phyloP scores from a whole-genome alignment of 1,140 invertebrate species.

The Archegozetes longisetosus region DNA sequence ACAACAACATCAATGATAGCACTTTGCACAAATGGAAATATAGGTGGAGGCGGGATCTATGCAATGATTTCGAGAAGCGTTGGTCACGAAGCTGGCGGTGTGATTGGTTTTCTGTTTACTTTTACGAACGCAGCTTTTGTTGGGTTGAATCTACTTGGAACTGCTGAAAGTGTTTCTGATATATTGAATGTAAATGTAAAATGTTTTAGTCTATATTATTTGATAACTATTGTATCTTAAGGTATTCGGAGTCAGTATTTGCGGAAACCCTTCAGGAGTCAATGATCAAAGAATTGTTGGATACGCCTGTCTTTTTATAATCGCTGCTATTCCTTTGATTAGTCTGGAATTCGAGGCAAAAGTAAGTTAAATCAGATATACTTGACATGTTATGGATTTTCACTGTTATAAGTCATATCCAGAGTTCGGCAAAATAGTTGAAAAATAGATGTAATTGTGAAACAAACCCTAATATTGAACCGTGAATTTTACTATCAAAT shows the following conservation, averaged over 20 bases:
- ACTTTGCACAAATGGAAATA: constrained; percentile 12
- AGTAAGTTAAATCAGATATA: no score
- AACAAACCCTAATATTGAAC: no score
- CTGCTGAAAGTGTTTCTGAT: constrained; percentile 10
- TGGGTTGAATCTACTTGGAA: constrained; percentile 40
- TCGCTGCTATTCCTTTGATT: constrained; percentile 31
- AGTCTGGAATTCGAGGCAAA: constrained; percentile 7
- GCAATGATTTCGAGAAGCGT: constrained; percentile 44
- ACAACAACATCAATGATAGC: constrained; percentile 13
- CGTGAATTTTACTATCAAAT: no score
- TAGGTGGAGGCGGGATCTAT: constrained; percentile 32
- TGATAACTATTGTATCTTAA: no score
- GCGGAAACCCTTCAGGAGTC: background rate
- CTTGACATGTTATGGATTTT: no score
- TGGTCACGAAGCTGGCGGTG: constrained; percentile 44
- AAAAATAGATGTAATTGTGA: no score
- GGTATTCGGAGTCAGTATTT: background rate
- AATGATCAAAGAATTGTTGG: constrained; percentile 22
- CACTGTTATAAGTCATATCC: no score
- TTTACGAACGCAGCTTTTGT: constrained; percentile 44
- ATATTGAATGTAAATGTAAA: background rate
- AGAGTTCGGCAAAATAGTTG: no score
- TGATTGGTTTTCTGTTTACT: constrained; percentile 44
- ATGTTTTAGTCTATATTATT: background rate
- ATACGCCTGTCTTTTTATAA: constrained; percentile 29